Evolutionary conservation across 53 echinoderm and acorn worm genomes (phyloP).

Genomic region (Zoroaster sp.): DNA sequence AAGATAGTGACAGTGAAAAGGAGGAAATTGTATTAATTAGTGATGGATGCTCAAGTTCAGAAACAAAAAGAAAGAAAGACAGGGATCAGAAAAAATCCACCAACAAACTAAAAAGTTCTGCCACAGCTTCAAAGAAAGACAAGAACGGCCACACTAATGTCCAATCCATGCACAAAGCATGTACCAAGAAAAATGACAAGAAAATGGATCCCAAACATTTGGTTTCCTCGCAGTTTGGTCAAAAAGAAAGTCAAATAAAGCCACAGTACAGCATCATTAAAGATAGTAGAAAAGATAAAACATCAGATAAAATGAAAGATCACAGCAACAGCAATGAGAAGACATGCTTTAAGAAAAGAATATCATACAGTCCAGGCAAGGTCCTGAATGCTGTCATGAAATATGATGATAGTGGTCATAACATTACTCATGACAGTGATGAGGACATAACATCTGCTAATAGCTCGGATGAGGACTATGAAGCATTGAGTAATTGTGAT

Average conservation of each 20-base stretch:
- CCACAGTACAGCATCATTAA: not conserved
- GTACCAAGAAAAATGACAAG: not conserved
- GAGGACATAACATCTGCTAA: not conserved
- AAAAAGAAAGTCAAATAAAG: not conserved
- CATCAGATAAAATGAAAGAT: not conserved
- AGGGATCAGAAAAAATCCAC: not conserved
- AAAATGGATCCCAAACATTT: not conserved
- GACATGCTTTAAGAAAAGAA: not conserved
- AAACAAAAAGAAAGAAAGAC: not conserved
- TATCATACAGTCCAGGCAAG: not conserved
- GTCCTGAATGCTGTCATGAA: not conserved
- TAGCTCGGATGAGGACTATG: slow-evolving; percentile 31
- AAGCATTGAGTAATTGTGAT: slow-evolving; percentile 28
- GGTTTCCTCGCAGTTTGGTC: not conserved
- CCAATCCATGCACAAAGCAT: not conserved
- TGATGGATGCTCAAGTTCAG: slow-evolving; percentile 15
- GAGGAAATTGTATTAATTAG: slow-evolving; percentile 31
- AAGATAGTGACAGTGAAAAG: slow-evolving; percentile 63
- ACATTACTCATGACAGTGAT: not conserved
- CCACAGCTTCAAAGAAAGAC: not conserved
- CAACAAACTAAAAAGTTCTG: not conserved
- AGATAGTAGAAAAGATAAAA: not conserved
- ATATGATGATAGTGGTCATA: not conserved
- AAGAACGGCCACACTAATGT: slow-evolving; percentile 5
- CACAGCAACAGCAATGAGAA: not conserved